Base-by-base conservation (phyloP, 2,888 invertebrate species). In the Tholera decimalis region DNA sequence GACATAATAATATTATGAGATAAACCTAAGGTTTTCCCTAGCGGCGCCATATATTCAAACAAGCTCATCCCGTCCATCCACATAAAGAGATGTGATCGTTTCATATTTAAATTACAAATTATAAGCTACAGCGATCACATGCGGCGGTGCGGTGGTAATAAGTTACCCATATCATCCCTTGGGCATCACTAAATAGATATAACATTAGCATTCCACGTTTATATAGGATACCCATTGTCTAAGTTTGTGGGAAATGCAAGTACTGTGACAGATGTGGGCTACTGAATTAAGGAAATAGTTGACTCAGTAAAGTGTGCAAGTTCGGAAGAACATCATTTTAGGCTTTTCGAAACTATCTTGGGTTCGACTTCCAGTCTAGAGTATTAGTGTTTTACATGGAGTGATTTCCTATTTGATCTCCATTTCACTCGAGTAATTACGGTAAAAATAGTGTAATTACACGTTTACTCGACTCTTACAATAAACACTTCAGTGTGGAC, bases 101-200 rank as follows among this genome's bases (percentile, higher is more conserved):
- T 73, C 67, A 82, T 73, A 83, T 82, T 81, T 71, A 77, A 83
- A 83, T 81, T 77, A 73, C 71, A 70, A 81, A 81, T 81, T 77
- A 79, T 70, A 77, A 70, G 82, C 73, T 53, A 65, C 63, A 75
- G 60, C n/a, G 82, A 79, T 83, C 82, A 79, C 74, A 78, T 59
- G 68, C 55, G 50, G 35, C 26, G 26, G 57, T 47, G 55, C 41
- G 28, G 47, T 22, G 28, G 33, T 68, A 71, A 73, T 82, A 79
- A 64, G 65, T 64, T 70, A 71, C 78, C 73, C 74, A 66, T 69
- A 72, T 72, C 68, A 76, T 67, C 78, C 64, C 74, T 22, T 8
- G 46, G 72, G 80, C 64, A 77, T 81, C 54, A 57, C 78, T 82
- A 75, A 83, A 83, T 83, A 75, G 69, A 72, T 72, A 67, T 73